Conservation (phyloP, 2,113 vertebrate genomes). For the Pteruthius melanotis region DNA sequence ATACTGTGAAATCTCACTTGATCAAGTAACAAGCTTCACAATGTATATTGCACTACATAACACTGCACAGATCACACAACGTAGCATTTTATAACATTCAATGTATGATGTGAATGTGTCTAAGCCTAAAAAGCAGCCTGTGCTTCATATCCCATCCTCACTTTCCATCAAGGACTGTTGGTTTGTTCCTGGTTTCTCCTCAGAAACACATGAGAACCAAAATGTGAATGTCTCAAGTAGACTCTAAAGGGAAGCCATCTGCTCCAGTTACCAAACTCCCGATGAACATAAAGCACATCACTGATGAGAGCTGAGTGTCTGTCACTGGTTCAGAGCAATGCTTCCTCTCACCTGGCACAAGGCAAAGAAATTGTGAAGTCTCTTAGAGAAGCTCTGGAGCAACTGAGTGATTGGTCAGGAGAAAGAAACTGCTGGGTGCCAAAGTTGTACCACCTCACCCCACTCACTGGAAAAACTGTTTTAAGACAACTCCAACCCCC, state of each 20-base stretch:
- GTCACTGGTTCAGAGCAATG: background rate
- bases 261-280: background rate
- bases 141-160: background rate
- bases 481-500: background rate
- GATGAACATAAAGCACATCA: background rate
- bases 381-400: background rate
- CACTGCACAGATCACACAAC: background rate
- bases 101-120: background rate
- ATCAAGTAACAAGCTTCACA: background rate
- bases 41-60: background rate
- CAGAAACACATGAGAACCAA: background rate
- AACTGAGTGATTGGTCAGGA: background rate
- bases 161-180: background rate
- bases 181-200: background rate
- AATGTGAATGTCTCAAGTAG: background rate
- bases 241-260: background rate
- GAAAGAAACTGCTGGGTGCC: background rate
- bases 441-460: background rate
- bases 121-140: background rate
- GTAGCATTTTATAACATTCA: background rate
- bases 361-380: background rate
- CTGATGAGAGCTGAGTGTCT: background rate
- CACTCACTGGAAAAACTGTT: background rate
- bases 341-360: background rate
- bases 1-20: background rate